Base-by-base conservation (phyloP, 1,140 invertebrate genomes). In the Tetramorium simillimum region DNA sequence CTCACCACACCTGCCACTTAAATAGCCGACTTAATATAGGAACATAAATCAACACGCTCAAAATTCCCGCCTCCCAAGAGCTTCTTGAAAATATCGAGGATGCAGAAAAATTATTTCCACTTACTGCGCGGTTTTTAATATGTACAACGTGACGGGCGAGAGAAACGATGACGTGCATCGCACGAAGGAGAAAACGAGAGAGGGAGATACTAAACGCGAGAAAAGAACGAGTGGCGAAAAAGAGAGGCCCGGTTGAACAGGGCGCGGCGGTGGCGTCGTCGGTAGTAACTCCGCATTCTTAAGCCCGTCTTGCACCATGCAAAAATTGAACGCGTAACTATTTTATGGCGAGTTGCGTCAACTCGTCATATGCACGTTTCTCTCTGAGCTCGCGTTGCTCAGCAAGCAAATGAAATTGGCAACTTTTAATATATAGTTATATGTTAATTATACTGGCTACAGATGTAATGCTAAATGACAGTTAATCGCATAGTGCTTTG, bases 241-340 rank as follows among this genome's bases (percentile, higher is more conserved):
- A 85, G 87, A 58, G 65, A 76, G 70, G 40, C 49, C 70, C 60
- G 73, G 84, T 78, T 67, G 76, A 65, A 21, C 43, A 85, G n/a
- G 24, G 70, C 73, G 73, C 65, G 86, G 60, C 37, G 49, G 58
- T 12, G 21, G 58, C 21, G 33, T 3, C 56, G 69, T 62, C 81
- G 76, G n/a, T 75, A 67, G 49, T 65, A 37, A 46, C 53, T 21
- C 18, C 28, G 18, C 21, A 53, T 65, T 67, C 76, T 78, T 80
- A 82, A 58, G 18, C 77, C 33, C 37, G 12, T 49, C 40, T 80
- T 80, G 40, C 40, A 76, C 33, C 72, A 28, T 24, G 81, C 56
- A 63, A 62, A 76, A 75, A 76, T 70, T 49, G 5, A 28, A 62
- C 75, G 37, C 43, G 69, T 28, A 51, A 78, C 60, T 18, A 40